phyloP scores from a whole-genome alignment of 1,140 invertebrate genomes.

The Ooceraea biroi region DNA sequence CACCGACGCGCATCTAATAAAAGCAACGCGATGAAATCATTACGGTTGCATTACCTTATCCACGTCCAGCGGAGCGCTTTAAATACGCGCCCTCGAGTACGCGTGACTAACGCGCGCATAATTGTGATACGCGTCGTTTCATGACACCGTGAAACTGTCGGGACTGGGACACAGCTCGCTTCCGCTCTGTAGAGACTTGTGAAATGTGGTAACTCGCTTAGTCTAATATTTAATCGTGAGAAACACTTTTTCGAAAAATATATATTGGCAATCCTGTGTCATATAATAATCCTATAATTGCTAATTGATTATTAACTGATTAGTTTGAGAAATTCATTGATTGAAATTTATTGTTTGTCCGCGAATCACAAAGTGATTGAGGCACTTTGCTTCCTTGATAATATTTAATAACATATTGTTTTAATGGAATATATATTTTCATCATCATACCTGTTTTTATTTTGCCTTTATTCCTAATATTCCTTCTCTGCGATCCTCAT shows the following conservation, averaged over 20 bases:
- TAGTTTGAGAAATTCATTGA: too few species aligned
- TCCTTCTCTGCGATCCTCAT: too few species aligned
- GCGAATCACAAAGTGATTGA: too few species aligned
- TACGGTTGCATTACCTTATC: conserved; percentile 54
- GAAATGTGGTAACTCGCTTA: background rate
- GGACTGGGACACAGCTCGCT: background rate
- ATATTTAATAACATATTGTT: too few species aligned
- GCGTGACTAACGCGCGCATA: conserved; percentile 30
- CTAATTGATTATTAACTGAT: background rate
- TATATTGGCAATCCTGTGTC: background rate
- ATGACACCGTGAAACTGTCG: background rate
- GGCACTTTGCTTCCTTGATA: too few species aligned
- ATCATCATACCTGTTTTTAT: too few species aligned
- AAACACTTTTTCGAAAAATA: background rate
- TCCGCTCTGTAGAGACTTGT: too few species aligned
- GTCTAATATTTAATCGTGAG: background rate
- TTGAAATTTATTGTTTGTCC: too few species aligned
- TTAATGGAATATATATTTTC: too few species aligned
- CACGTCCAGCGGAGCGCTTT: background rate
- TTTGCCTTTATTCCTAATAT: too few species aligned
- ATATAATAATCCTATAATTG: background rate
- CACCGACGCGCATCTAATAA: conserved; percentile 67
- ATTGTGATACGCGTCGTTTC: conserved; percentile 35
- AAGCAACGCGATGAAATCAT: conserved; percentile 67
- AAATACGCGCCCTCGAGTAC: conserved; percentile 2